Conservation (phyloP, 2,888 invertebrate species). For the Dicranocentrus wangi region DNA sequence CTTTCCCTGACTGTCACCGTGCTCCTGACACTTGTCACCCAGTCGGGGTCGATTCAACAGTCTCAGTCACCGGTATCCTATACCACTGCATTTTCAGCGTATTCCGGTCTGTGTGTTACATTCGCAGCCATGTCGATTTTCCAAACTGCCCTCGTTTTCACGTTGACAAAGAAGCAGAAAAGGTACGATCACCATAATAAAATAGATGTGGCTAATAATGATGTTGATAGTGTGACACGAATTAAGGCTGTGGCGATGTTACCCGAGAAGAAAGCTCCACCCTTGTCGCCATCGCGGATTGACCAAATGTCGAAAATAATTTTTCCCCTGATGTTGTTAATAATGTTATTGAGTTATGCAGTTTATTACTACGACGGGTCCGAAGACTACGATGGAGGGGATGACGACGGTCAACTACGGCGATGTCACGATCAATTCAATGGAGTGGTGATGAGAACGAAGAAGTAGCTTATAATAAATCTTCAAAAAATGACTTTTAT, state of each 20-base stretch:
- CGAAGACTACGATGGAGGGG: background rate
- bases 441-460: too few relatives aligned
- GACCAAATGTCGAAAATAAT: slow-evolving; percentile 48
- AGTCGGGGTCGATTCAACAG: slow-evolving; percentile 22
- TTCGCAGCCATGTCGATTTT: slow-evolving; percentile 44
- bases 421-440: too few relatives aligned
- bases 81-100: slow-evolving; percentile 25
- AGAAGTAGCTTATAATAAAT: too few relatives aligned
- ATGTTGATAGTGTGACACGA: too few relatives aligned
- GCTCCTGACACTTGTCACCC: slow-evolving; percentile 49
- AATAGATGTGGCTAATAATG: too few relatives aligned
- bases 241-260: too few relatives aligned
- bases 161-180: background rate
- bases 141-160: slow-evolving; percentile 40
- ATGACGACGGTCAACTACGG: too few relatives aligned
- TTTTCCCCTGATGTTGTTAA: slow-evolving; percentile 43
- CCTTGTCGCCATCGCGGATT: background rate
- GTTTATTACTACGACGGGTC: background rate
- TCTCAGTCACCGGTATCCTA: slow-evolving; percentile 40
- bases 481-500: too few relatives aligned
- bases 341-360: slow-evolving; percentile 34
- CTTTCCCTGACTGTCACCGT: slow-evolving; percentile 60
- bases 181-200: too few relatives aligned
- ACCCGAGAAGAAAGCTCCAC: too few relatives aligned
- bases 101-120: slow-evolving; percentile 20